Evolutionary conservation across 2,888 invertebrate species (phyloP), one percentile per base, ranked within the genome.

Genomic region (Dynastes tityus): DNA sequence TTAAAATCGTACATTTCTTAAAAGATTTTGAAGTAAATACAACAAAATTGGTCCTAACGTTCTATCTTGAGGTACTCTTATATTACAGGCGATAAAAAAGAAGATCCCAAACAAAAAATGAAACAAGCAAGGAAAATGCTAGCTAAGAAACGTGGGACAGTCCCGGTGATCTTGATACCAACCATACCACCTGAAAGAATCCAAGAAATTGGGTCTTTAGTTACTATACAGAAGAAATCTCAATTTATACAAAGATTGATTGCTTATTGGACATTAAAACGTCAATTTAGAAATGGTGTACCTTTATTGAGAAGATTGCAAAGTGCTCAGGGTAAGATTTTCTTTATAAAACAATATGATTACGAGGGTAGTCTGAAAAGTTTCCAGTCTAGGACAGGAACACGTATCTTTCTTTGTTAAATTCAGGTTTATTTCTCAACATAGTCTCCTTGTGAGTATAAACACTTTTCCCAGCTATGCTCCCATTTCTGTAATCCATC

Each of bases 251-350:
- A 96, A 86, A 91, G 97, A 2, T 90, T 99, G 13, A 94, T 98
- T 77, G 96, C 97, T 0, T 99, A 98, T 87, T 99, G 99, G 99
- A 98, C 97, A 2, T 90, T 99, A 63, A 99, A 99, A 88, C 90
- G 99, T 1, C 97, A 98, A 86, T 95, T 95, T 81, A 90, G 99
- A 71, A 98, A 98, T 86, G 99, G 99, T 0, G 98, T 98, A 8
- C 99, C 99, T 0, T 90, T 99, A 79, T 89, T 99, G 79, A 89
- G 98, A 63, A 90, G 98, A 5, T 89, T 97, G 40, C 97, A 97
- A 85, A 93, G 93, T 81, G 86, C 88, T 9, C 88, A 88, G 82
- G 88, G 88, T 58, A 85, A 85, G 53, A 6, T 16, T 37, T 40
- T 2, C n/a, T 45, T 45, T 9, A 68, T 13, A 27, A 29, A 37